Base-by-base conservation (phyloP, 2,113 vertebrate genomes). In the Carettochelys insculpta region DNA sequence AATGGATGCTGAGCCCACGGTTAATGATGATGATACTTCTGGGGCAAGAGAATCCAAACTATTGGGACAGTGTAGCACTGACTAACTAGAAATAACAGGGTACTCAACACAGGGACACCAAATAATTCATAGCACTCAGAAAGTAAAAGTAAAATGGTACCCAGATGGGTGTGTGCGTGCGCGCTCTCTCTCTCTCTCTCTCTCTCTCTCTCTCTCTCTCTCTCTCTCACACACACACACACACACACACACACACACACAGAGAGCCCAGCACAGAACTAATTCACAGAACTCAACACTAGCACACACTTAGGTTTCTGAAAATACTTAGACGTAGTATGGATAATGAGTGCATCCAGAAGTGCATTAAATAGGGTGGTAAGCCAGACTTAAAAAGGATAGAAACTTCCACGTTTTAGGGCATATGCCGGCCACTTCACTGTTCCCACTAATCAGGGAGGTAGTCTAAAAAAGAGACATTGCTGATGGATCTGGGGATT, bases 361-460 rank as follows among this genome's bases (percentile, higher is more conserved):
- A 56, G 56, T 14, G 38, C 0, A 0, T 52, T 50, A 79, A 68
- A 48, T 31, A n/a, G 65, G 38, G 20, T 0, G 2, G 25, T 47
- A 45, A 51, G 31, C 53, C 71, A 14, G 0, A 0, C 1, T 0
- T 48, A 43, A 43, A 82, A 38, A 47, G 51, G 53, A 19, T 0
- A 0, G 0, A 5, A 71, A 47, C 1, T 58, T 9, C 65, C 82
- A 31, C 0, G 0, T 41, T 84, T 31, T 24, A 80, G 76, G 76
- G 86, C 82, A 78, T 11, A 52, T 90, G n/a, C 41, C 25, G 65
- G 45, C 25, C 56, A 65, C 22, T 25, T 43, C 68, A 41, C 38
- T 41, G 3, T 43, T 73, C 38, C 38, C 68, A 73, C 38, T 6
- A 20, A 11, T 73, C 38, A 73, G 68, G 68, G 11, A 73, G 68